Base-by-base conservation (phyloP, 2,113 vertebrate genomes). In the Gallinago media region DNA sequence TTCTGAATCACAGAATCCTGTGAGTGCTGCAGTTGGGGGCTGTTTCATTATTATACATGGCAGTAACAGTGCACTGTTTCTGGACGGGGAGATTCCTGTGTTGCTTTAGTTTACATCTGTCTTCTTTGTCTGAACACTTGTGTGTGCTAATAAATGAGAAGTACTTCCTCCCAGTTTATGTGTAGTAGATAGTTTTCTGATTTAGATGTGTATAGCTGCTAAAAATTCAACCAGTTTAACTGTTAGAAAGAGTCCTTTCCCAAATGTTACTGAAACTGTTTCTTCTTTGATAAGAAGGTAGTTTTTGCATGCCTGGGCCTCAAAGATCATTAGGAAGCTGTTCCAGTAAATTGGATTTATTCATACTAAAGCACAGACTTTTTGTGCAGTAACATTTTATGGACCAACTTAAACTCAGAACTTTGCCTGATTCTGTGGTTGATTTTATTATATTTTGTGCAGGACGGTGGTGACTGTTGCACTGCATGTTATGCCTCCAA, bases 331-430 rank as follows among this genome's bases (percentile, higher is more conserved):
- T 32, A 83, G 21, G 27, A 79, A 58, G 38, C 11, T 71, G 47
- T 63, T 86, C n/a, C 31, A 66, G 40, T 38, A 83, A 83, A 83
- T 65, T 40, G 61, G 16, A 36, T 42, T 18, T 67, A 14, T 61
- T 78, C 54, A n/a, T 68, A 15, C 2, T 0, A 1, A 91, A 61
- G 15, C 2, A 1, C 7, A 74, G 55, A 49, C 6, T 72, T 59
- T 36, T 21, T 78, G 22, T 2, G 1, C 19, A 50, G 4, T 49
- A 47, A 72, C 0, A 0, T 38, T 38, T 82, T 78, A 56, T 15
- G 36, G 71, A 50, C 11, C 12, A 47, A 8, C 12, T 42, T 58
- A 47, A 75, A 55, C 12, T 58, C 2, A 2, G 27, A 83, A 55
- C 10, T 90, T 58, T 34, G 25, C 19, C 16, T 66, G 23, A 40